These are phyloP conservation scores for Huso huso DNA, from an alignment of 2,797 vertebrate genomes.

Conservation along the genomic window DNA sequence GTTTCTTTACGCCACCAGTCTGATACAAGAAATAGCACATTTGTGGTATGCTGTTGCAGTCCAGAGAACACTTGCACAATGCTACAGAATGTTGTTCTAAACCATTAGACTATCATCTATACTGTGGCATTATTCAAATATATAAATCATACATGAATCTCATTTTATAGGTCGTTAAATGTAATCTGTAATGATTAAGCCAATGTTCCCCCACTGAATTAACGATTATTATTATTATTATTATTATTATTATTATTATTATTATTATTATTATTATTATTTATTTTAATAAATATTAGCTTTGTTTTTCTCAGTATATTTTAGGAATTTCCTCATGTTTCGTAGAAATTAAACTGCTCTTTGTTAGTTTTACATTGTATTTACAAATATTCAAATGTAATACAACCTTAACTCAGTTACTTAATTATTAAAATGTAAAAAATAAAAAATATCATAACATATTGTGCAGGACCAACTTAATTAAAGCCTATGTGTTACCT, in stretches of 20 bases:
- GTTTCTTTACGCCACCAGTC: slow-evolving; percentile 34
- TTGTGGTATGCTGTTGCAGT: slow-evolving; percentile 38
- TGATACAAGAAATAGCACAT: slow-evolving; percentile 37
- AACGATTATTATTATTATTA: too few relatives aligned
- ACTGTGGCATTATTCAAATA: not conserved
- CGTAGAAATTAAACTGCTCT: too few relatives aligned
- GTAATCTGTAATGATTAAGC: not conserved
- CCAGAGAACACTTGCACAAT: slow-evolving; percentile 8
- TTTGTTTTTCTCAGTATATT: not conserved
- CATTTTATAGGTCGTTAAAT: not conserved
- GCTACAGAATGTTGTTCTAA: slow-evolving; percentile 2
- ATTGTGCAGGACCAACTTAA: too few relatives aligned
- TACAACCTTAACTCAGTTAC: too few relatives aligned
- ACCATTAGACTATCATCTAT: not conserved
- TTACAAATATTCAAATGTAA: too few relatives aligned
- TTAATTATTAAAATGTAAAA: too few relatives aligned
- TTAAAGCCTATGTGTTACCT: too few relatives aligned
- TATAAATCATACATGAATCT: not conserved
- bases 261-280: too few relatives aligned
- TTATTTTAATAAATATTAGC: too few relatives aligned
- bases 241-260: too few relatives aligned
- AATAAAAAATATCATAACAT: too few relatives aligned
- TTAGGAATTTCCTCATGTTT: not conserved
- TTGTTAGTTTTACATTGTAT: too few relatives aligned
- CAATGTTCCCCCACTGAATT: not conserved